Evolutionary conservation across 2,113 vertebrate species (phyloP), one percentile per base, ranked within the genome.

Genomic region (Thamnophis sirtalis): DNA sequence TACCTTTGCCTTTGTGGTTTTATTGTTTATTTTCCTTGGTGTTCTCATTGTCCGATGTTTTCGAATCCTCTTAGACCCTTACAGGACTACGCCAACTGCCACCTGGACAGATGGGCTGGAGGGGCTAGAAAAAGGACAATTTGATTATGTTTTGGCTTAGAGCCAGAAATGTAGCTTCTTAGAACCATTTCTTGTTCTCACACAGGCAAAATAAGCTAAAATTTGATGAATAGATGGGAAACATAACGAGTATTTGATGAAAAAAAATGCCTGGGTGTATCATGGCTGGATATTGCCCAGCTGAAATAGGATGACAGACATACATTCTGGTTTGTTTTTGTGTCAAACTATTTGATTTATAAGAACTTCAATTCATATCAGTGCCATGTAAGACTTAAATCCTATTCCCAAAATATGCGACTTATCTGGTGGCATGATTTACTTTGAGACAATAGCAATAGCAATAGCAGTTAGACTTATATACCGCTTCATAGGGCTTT

Each of bases 41-140:
- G 98, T 98, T 94, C 98, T 99, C 88, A 98, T 98, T 0, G 96
- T 98, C 92, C 96, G 96, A 60, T 98, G 98, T 93, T 98, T 99
- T 96, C 96, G 96, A 90, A 98, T 99, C 95, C 98, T 99, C 50
- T 95, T 98, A 7, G 96, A 98, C 93, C 98, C 98, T 0, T 98
- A 98, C 93, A 93, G 93, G 63, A 99, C 98, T 94, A 98, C 98
- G 98, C 97, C 98, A 17, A 97, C 98, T 15, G 98, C 98, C 10
- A 97, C 98, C 26, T 98, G 98, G 98, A 97, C 98, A 0, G 98
- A 98, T n/a, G 97, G 98, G 56, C 97, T 98, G 0, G 98, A 98
- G 49, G 98, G 98, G 48, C 95, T 98, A 87, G 98, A 99, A 95
- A 98, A 99, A 96, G 98, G 98, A 86, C 98, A 98, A 93, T 99